Evolutionary conservation across 2,888 invertebrate species (phyloP).

Genomic region (Drosophila vallismaia): DNA sequence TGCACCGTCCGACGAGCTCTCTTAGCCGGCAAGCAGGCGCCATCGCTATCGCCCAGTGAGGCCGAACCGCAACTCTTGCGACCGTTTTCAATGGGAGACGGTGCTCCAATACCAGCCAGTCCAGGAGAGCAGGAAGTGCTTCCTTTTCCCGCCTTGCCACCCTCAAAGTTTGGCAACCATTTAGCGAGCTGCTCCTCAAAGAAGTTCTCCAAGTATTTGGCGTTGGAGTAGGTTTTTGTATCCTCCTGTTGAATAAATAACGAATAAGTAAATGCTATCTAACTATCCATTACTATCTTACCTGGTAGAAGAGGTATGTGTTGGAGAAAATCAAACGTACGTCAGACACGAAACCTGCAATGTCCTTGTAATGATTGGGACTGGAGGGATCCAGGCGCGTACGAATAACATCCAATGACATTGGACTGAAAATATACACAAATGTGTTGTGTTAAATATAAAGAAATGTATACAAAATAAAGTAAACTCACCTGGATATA

Average conservation of each 20-base stretch:
- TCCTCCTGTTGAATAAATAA: constrained; percentile 86
- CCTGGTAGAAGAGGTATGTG: constrained; percentile 93
- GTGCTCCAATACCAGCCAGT: constrained; percentile 47
- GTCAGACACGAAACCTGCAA: constrained; percentile 91
- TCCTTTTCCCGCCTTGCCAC: constrained; percentile 45
- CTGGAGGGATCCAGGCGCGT: constrained; percentile 90
- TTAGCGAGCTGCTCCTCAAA: constrained; percentile 92
- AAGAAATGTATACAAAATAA: not conserved
- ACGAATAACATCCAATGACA: constrained; percentile 93
- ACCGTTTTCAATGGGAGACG: constrained; percentile 76
- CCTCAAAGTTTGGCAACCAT: constrained; percentile 91
- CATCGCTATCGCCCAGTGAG: constrained; percentile 73
- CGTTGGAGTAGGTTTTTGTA: constrained; percentile 90
- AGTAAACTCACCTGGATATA: constrained; percentile 80
- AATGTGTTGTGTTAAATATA: not conserved
- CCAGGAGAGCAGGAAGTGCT: constrained; percentile 68
- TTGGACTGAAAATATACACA: constrained; percentile 85
- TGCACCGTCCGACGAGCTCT: constrained; percentile 76
- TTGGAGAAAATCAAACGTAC: constrained; percentile 94
- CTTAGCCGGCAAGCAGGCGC: constrained; percentile 82
- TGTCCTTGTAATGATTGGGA: constrained; percentile 89
- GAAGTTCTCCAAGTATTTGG: constrained; percentile 92
- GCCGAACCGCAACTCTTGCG: constrained; percentile 76
- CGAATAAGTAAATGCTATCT: constrained; percentile 1
- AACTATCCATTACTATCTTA: constrained; percentile 78